These are phyloP conservation scores for Odontesthes bonariensis DNA, from an alignment of 2,113 vertebrate genomes.

Conservation along the genomic window DNA sequence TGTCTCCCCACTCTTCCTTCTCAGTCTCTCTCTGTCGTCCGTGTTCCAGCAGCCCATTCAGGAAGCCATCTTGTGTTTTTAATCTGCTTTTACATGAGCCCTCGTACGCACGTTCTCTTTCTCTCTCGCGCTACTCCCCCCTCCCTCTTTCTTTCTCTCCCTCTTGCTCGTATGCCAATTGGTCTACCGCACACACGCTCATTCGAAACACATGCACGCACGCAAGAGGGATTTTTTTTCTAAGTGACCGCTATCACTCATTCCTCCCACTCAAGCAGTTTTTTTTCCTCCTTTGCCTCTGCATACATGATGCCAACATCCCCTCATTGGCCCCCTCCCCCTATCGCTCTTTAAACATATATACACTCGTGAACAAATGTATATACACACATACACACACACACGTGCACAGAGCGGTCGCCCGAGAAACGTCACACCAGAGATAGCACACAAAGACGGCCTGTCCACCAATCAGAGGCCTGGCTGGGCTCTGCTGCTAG, in stretches of 20 bases:
- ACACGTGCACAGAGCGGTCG: constrained; percentile 52
- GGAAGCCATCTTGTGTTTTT: constrained; percentile 89
- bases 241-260: constrained; percentile 74
- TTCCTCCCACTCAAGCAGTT: constrained; percentile 61
- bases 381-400: constrained; percentile 11
- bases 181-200: constrained; percentile 70
- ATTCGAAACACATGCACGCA: constrained; percentile 48
- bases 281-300: constrained; percentile 59
- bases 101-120: constrained; percentile 75
- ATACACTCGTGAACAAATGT: constrained; percentile 64
- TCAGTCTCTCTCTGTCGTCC: constrained; percentile 65
- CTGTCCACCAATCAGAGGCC: constrained; percentile 79
- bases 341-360: constrained; percentile 60
- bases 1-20: constrained; percentile 62
- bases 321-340: constrained; percentile 16
- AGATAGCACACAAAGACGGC: constrained; percentile 82
- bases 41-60: constrained; percentile 82
- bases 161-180: constrained; percentile 70
- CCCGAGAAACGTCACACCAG: constrained; percentile 80
- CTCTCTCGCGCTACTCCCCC: constrained; percentile 49
- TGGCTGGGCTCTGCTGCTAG: constrained; percentile 83
- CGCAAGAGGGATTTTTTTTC: constrained; percentile 63
- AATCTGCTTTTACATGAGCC: constrained; percentile 84
- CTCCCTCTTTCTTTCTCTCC: constrained; percentile 54
- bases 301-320: constrained; percentile 75